phyloP scores from a whole-genome alignment of 2,888 invertebrate genomes.

The Cryptocheilus praepositus region DNA sequence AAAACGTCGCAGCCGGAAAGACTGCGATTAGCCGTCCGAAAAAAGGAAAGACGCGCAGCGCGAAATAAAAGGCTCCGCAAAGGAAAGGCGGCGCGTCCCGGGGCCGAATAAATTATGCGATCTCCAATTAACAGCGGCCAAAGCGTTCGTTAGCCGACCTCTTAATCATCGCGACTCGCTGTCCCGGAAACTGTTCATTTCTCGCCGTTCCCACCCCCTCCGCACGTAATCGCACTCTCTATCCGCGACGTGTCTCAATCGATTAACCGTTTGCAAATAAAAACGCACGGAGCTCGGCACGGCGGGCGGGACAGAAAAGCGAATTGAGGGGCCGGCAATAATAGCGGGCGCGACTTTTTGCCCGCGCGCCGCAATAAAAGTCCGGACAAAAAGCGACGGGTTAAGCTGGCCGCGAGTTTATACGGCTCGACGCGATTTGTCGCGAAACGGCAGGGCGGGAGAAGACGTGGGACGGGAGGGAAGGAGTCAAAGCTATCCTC shows the following conservation, averaged over 20 bases:
- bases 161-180: slow-evolving; percentile 47
- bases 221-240: slow-evolving; percentile 16
- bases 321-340: slow-evolving; percentile 8
- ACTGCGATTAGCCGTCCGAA: background rate
- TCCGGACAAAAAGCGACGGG: too few species aligned
- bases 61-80: slow-evolving; percentile 10
- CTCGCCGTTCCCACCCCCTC: slow-evolving; percentile 18
- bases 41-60: background rate
- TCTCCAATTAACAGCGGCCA: slow-evolving; percentile 53
- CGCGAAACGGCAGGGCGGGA: background rate
- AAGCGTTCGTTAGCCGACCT: slow-evolving; percentile 48
- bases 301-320: slow-evolving; percentile 5
- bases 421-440: too few species aligned
- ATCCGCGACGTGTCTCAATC: slow-evolving; percentile 1
- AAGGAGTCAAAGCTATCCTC: background rate
- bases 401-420: too few species aligned
- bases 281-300: background rate
- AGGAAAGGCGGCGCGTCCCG: slow-evolving; percentile 27
- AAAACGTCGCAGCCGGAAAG: too few species aligned
- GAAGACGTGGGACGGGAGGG: background rate
- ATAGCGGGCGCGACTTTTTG: too few species aligned
- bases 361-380: too few species aligned
- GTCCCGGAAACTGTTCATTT: slow-evolving; percentile 35
- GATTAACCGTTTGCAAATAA: background rate
- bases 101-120: slow-evolving; percentile 51